Conservation (phyloP, 2,113 vertebrate genomes). For the Mohoua ochrocephala region DNA sequence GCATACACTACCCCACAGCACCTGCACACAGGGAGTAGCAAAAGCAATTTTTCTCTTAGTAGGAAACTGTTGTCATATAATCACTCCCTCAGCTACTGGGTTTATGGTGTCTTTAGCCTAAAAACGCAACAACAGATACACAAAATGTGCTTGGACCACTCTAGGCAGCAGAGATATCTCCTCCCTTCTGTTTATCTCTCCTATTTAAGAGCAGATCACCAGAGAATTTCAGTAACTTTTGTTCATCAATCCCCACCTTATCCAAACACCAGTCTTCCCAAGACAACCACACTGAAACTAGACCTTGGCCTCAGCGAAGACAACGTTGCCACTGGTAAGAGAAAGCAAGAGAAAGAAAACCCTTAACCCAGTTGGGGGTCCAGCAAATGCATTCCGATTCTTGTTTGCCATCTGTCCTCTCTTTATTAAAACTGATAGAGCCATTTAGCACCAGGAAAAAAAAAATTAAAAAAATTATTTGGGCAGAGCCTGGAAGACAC, state of each 20-base stretch:
- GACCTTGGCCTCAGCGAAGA: background rate
- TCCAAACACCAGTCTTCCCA: background rate
- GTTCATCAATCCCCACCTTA: background rate
- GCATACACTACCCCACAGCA: background rate
- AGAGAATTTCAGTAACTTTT: background rate
- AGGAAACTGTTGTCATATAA: background rate
- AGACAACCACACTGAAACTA: background rate
- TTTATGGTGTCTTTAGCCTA: background rate
- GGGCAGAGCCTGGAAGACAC: background rate
- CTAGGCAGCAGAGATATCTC: background rate
- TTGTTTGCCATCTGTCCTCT: background rate
- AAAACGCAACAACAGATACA: background rate
- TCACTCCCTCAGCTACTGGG: background rate
- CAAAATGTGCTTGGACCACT: background rate
- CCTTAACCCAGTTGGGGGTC: background rate
- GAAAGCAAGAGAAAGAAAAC: background rate
- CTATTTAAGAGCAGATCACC: background rate
- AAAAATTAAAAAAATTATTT: no score
- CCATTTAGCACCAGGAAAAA: background rate
- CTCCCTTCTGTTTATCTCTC: background rate
- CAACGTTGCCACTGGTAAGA: background rate
- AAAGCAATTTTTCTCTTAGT: background rate
- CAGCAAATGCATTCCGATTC: background rate
- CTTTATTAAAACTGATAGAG: background rate
- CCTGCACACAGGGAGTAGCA: background rate